Evolutionary conservation across 2,113 vertebrate genomes (phyloP), one percentile per base, ranked within the genome.

Genomic region (Pachypanchax playfairii): DNA sequence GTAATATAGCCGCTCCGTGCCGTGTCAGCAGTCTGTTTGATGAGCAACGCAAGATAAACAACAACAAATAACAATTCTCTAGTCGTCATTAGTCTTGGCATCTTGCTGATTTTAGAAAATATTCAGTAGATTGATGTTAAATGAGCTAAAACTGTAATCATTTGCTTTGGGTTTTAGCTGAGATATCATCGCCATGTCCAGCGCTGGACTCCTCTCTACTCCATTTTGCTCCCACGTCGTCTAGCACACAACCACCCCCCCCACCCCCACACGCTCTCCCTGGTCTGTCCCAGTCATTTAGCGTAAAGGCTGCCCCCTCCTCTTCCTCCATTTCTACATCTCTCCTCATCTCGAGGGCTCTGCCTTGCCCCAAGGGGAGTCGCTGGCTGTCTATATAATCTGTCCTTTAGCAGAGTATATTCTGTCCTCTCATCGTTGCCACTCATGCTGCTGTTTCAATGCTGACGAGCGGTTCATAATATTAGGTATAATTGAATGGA

Each of bases 301-400:
- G 72, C 69, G 69, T 80, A 75, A 78, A 83, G 80, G 49, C 44
- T 6, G 43, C 48, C 55, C 65, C 65, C 65, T 47, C 70, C 60
- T 5, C 44, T 43, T 21, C 55, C 47, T 71, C 50, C 47, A 54
- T 70, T 64, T 38, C 75, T 67, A 60, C 61, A 38, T 75, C 72
- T 75, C 75, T 82, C 77, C 53, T 78, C 73, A 77, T 84, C 75
- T 85, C 25, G 22, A 82, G 75, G 79, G 60, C 76, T 77, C 85
- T 72, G 29, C 26, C 33, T 2, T 11, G 50, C 75, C 76, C 84
- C 6, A 25, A 59, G 65, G 82, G 77, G 64, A 81, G 72, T 80
- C 75, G 56, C 42, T 62, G 73, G 33, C 54, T 71, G 35, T 63
- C 71, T 46, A 50, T 70, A 59, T 82, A 72, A 83, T 89, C 70